phyloP scores from a whole-genome alignment of 2,113 vertebrate species.

The Lophochroa leadbeateri region DNA sequence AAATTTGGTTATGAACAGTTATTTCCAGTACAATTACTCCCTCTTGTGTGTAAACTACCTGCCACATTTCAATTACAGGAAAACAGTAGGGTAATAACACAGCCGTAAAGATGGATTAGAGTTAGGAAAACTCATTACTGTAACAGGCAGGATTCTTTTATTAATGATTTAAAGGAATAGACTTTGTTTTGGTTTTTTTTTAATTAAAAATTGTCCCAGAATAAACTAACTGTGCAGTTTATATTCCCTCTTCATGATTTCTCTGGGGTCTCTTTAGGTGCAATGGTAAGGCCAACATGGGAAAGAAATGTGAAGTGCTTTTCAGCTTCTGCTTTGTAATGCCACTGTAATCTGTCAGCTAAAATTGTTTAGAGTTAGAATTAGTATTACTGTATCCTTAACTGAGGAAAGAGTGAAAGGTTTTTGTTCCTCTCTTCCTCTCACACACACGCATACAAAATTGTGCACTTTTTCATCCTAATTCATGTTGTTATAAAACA shows the following conservation, averaged over 20 bases:
- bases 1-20: conserved; percentile 66
- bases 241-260: not conserved
- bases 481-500: not conserved
- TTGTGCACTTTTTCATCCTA: not conserved
- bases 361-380: conserved; percentile 2
- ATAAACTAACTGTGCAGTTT: not conserved
- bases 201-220: not conserved
- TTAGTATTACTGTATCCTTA: not conserved
- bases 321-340: not conserved
- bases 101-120: conserved; percentile 46
- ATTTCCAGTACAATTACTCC: conserved; percentile 71
- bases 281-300: not conserved
- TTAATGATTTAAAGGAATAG: conserved; percentile 39
- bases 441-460: fast-evolving
- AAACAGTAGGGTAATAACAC: conserved; percentile 43
- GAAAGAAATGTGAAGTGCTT: not conserved
- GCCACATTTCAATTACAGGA: conserved; percentile 72
- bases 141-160: conserved; percentile 37
- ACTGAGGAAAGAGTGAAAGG: not conserved
- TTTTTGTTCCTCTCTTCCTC: not conserved
- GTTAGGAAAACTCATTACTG: conserved; percentile 22
- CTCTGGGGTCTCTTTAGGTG: not conserved
- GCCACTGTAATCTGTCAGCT: not conserved
- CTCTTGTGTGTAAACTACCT: conserved; percentile 71
- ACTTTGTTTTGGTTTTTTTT: not conserved